Percentiles rank a stretch among this genome's conserved stretches.
Evolutionary conservation across 2,888 invertebrate genomes (phyloP).

Genomic region (Lacanobia wlatinum): DNA sequence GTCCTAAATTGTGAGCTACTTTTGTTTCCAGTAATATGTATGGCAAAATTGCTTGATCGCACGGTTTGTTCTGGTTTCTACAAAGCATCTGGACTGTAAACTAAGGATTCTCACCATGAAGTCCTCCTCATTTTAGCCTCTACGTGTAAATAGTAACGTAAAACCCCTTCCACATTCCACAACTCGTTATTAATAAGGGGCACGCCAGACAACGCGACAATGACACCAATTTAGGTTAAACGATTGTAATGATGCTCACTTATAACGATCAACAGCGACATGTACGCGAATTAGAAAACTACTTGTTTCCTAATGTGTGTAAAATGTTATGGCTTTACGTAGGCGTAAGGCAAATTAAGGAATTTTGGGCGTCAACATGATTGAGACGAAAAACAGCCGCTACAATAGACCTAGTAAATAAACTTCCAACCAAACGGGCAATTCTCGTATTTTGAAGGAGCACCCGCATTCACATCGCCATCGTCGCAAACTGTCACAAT

Average conservation of each 20-base stretch:
- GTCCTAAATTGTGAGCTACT: no score
- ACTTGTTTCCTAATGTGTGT: conserved; percentile 53
- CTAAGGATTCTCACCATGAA: neutral
- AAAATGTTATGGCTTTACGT: neutral
- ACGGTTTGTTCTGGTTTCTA: no score
- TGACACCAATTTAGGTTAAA: conserved; percentile 74
- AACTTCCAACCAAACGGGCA: no score
- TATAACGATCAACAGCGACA: conserved; percentile 31
- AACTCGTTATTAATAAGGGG: conserved; percentile 60
- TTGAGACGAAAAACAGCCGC: no score
- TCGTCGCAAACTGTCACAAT: no score
- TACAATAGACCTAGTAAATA: no score
- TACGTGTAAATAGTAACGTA: conserved; percentile 23
- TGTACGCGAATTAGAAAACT: conserved; percentile 58
- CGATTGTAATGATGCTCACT: conserved; percentile 59
- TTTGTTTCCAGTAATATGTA: no score
- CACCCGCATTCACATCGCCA: no score
- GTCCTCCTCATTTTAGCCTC: neutral
- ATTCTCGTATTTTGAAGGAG: no score
- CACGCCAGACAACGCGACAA: conserved; percentile 56
- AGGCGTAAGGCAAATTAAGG: neutral
- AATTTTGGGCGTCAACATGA: neutral
- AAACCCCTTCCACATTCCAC: conserved; percentile 32
- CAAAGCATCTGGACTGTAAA: no score
- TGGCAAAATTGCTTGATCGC: neutral